Evolutionary conservation across 2,797 vertebrate species (phyloP).

Genomic region (Cryptoprocta ferox): DNA sequence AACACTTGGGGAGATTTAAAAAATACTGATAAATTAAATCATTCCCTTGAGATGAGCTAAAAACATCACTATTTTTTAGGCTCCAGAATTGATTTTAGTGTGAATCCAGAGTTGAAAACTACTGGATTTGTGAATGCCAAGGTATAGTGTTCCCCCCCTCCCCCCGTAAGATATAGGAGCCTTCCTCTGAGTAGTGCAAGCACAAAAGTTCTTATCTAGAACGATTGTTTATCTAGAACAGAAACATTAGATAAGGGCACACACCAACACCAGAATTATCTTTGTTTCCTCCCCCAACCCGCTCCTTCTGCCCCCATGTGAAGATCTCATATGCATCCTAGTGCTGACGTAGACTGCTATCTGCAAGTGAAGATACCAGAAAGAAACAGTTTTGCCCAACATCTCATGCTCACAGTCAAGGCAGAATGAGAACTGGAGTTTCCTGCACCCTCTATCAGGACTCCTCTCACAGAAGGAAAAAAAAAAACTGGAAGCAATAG

Average conservation of each 20-base stretch:
- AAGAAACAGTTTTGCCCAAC: background rate
- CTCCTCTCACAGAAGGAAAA: conserved; percentile 30
- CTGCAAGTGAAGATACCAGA: background rate
- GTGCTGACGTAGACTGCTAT: background rate
- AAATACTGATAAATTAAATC: background rate
- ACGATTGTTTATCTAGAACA: conserved; percentile 31
- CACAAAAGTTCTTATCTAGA: background rate
- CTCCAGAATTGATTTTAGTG: background rate
- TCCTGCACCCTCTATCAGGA: background rate
- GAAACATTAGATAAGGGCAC: background rate
- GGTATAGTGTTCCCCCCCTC: background rate
- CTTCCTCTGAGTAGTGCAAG: background rate
- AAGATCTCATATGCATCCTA: background rate
- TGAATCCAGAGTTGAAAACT: background rate
- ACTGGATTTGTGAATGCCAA: background rate
- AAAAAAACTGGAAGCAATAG: conserved; percentile 17
- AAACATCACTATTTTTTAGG: background rate
- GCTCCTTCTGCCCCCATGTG: background rate
- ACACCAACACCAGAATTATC: background rate
- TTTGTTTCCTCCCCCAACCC: background rate
- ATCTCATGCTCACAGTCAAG: background rate
- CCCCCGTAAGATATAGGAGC: background rate
- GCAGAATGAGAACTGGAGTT: background rate
- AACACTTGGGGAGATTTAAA: background rate
- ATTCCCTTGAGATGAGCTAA: background rate